These are phyloP conservation scores for Atherinomorus stipes DNA, from an alignment of 2,113 vertebrate genomes.

Conservation along the genomic window DNA sequence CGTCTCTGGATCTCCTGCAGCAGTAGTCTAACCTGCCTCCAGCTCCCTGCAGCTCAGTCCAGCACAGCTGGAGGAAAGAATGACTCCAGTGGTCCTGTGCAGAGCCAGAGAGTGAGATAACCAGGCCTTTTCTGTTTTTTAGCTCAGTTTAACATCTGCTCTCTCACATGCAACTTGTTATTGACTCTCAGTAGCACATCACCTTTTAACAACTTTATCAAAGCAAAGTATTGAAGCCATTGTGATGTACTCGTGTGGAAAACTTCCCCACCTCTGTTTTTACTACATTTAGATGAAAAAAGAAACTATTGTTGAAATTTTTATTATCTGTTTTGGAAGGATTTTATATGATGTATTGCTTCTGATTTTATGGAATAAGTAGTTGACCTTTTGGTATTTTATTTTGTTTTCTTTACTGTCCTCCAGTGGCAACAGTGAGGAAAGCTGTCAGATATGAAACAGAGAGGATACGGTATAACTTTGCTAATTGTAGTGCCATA, in stretches of 20 bases:
- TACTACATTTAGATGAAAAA: too few relatives aligned
- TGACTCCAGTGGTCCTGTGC: conserved; percentile 50
- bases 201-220: conserved; percentile 45
- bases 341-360: neutral
- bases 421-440: neutral
- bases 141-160: conserved; percentile 30
- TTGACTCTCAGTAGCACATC: conserved; percentile 39
- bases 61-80: conserved; percentile 67
- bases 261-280: too few relatives aligned
- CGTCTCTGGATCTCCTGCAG: conserved; percentile 6
- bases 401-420: neutral
- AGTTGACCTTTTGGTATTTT: too few relatives aligned
- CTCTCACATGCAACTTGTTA: conserved; percentile 20
- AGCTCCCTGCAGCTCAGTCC: conserved; percentile 44
- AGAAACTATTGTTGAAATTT: too few relatives aligned
- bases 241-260: too few relatives aligned
- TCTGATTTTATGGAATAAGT: neutral
- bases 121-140: conserved; percentile 45
- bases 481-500: too few relatives aligned
- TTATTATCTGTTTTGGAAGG: too few relatives aligned
- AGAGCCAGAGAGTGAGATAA: conserved; percentile 65
- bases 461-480: too few relatives aligned
- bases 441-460: too few relatives aligned
- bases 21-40: conserved; percentile 18
- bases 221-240: neutral